These are phyloP conservation scores for Xiphophorus hellerii DNA, from an alignment of 2,113 vertebrate species.

Conservation along the genomic window DNA sequence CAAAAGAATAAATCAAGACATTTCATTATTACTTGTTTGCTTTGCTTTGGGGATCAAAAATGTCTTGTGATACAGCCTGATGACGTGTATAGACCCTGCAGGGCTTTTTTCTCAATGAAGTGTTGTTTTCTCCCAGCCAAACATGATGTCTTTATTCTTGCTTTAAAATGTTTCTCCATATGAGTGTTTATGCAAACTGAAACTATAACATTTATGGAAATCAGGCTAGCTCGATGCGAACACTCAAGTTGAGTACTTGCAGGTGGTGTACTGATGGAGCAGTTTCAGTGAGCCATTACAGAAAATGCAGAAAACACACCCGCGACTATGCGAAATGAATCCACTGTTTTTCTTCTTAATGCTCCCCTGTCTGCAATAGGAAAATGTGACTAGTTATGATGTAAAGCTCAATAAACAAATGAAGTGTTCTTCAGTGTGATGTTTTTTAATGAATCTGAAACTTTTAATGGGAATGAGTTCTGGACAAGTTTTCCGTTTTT, in stretches of 20 bases:
- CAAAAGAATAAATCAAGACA: conserved; percentile 10
- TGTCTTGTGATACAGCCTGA: conserved; percentile 8
- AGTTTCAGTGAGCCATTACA: conserved; percentile 26
- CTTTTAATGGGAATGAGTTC: conserved; percentile 24
- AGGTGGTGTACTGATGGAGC: conserved; percentile 32
- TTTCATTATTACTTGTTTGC: conserved; percentile 6
- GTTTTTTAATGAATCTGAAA: conserved; percentile 28
- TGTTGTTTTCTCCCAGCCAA: conserved; percentile 7
- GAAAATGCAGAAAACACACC: conserved; percentile 16
- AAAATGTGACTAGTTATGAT: conserved; percentile 23
- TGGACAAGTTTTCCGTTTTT: conserved; percentile 24
- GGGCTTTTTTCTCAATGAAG: conserved; percentile 8
- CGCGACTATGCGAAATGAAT: conserved; percentile 20
- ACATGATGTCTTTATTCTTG: conserved; percentile 36
- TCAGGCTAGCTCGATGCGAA: conserved; percentile 22
- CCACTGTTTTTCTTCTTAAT: conserved; percentile 6
- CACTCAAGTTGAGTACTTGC: conserved; percentile 17
- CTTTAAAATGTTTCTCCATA: conserved; percentile 35
- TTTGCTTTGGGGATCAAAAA: conserved; percentile 15
- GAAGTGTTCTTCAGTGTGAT: conserved; percentile 17
- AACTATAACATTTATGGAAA: conserved; percentile 39
- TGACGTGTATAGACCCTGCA: not conserved
- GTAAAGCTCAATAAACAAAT: conserved; percentile 32
- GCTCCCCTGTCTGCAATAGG: conserved; percentile 10
- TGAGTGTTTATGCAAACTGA: conserved; percentile 9